phyloP scores from a whole-genome alignment of 2,888 invertebrate species.

The Dicycla oo region DNA sequence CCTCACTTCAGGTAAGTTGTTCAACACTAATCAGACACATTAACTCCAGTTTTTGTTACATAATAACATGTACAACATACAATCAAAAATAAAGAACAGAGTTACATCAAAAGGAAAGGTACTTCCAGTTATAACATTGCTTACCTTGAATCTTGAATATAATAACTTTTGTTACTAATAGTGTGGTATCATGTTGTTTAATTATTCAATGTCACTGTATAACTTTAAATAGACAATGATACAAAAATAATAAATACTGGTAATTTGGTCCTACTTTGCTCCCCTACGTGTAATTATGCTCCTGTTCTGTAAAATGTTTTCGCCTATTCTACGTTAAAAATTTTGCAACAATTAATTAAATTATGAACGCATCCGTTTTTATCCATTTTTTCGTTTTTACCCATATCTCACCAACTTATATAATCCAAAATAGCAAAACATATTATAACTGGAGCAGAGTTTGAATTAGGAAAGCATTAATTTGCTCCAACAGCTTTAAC shows the following conservation, averaged over 20 bases:
- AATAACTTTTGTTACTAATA: not conserved
- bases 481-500: too few species aligned
- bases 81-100: not conserved
- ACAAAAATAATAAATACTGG: not conserved
- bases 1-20: conserved; percentile 96
- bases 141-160: conserved; percentile 39
- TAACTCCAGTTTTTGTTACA: not conserved
- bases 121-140: conserved; percentile 7
- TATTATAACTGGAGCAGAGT: too few species aligned
- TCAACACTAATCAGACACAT: not conserved
- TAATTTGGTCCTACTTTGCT: too few species aligned
- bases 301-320: too few species aligned
- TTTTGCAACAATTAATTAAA: too few species aligned
- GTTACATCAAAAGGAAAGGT: conserved; percentile 32
- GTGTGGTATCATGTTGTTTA: not conserved
- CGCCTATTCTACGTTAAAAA: too few species aligned
- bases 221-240: not conserved
- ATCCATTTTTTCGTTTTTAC: too few species aligned
- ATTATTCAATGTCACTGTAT: conserved; percentile 31
- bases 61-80: not conserved
- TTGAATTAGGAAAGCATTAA: too few species aligned
- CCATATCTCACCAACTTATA: too few species aligned
- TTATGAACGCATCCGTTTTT: too few species aligned
- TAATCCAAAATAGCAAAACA: too few species aligned
- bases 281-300: too few species aligned